Percentiles rank a stretch among this genome's conserved stretches.
phyloP scores from a whole-genome alignment of 2,113 vertebrate species.

The Leptobrachium leishanense region DNA sequence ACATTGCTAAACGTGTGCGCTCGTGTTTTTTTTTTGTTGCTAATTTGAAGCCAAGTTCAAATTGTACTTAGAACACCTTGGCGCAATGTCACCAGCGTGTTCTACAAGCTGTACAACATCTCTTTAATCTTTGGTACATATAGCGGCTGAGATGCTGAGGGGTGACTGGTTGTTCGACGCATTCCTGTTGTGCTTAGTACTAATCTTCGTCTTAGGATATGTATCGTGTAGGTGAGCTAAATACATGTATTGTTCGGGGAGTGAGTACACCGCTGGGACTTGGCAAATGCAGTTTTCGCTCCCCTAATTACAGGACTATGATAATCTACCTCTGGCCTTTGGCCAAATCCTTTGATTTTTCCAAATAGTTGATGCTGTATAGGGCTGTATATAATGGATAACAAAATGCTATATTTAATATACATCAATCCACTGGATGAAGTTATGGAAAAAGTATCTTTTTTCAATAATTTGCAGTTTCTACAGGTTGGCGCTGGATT shows the following conservation, averaged over 20 bases:
- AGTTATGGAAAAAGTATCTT: no score
- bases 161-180: background rate
- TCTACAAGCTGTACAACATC: background rate
- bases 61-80: constrained; percentile 3
- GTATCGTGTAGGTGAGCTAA: constrained; percentile 24
- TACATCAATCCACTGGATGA: no score
- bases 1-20: constrained; percentile 8
- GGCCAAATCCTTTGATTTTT: constrained; percentile 5
- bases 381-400: constrained; percentile 6
- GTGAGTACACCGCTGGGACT: constrained; percentile 28
- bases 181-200: constrained; percentile 19
- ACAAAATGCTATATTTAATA: constrained; percentile 6
- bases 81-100: constrained; percentile 2
- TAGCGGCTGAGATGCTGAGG: background rate
- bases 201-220: background rate
- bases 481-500: no score
- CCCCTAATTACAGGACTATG: constrained; percentile 36
- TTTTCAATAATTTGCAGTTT: no score
- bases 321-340: constrained; percentile 20
- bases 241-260: constrained; percentile 7
- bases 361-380: constrained; percentile 1
- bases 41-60: constrained; percentile 34
- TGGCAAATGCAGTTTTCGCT: constrained; percentile 17
- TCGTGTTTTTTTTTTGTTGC: background rate
- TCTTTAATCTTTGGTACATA: no score